Evolutionary conservation across 2,888 invertebrate species (phyloP), one percentile per base, ranked within the genome.

Genomic region (Hyposoter didymator): DNA sequence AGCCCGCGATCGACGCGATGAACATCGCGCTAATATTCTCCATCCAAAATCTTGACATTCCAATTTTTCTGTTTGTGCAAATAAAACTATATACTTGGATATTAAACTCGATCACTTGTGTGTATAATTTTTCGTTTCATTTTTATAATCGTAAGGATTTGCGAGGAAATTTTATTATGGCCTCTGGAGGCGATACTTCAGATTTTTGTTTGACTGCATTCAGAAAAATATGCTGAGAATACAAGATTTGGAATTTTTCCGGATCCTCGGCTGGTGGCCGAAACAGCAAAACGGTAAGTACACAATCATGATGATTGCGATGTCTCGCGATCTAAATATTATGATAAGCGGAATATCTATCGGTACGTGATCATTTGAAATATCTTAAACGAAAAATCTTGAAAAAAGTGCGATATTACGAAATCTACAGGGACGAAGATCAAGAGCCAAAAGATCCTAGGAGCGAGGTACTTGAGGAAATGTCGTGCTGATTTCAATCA

Each of bases 71-170:
- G 45, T 62, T 84, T 69, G 59, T 74, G 52, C 35, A 80, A 74
- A 84, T 78, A 62, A 78, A 73, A 32, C n/a, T 64, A 73, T 55
- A 22, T 67, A 49, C 67, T 66, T 72, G 39, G 69, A 70, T 69
- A 70, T 49, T 14, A 64, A 75, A 52, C 73, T 49, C 49, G 10
- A 35, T 22, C 0, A 17, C 28, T 17, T 12, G 22, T 55, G n/a
- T 8, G 17, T 62, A 59, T 35, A 14, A 52, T 39, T 64, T n/a
- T 72, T 59, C 10, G 64, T 64, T 70, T 35, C 70, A n/a, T 45
- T 82, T 49, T 35, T n/a, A n/a, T 72, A 49, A n/a, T 10, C 5
- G 6, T 4, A 4, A 22, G 22, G 2, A 22, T 8, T 10, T 0
- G 22, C 22, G 22, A 35, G 55, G 12, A 19, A 0, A 22, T 22